phyloP scores from a whole-genome alignment of 2,113 vertebrate genomes.

The Phycodurus eques region DNA sequence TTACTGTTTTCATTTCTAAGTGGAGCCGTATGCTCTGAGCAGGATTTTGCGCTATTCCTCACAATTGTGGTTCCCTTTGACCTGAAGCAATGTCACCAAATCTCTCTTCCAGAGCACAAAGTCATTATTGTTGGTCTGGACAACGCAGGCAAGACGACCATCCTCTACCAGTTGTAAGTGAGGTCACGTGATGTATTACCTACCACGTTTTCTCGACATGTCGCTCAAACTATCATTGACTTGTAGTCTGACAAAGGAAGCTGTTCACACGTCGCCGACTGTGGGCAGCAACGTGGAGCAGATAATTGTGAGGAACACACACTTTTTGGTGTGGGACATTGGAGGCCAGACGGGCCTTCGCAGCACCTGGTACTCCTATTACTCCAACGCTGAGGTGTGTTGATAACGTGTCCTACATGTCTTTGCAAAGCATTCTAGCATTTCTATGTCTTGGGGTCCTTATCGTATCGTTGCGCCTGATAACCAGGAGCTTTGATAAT shows the following conservation, averaged over 20 bases:
- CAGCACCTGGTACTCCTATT: conserved; percentile 79
- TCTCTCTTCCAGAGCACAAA: conserved; percentile 77
- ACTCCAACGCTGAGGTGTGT: conserved; percentile 78
- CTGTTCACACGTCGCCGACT: conserved; percentile 80
- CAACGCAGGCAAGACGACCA: conserved; percentile 83
- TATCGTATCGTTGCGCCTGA: not conserved
- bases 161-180: conserved; percentile 84
- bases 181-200: not conserved
- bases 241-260: conserved; percentile 79
- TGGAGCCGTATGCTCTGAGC: not conserved
- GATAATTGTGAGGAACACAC: conserved; percentile 75
- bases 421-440: not conserved
- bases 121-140: conserved; percentile 83
- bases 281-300: conserved; percentile 84
- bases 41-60: not conserved
- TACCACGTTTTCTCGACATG: too few species aligned
- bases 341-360: conserved; percentile 80
- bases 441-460: not conserved
- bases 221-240: not conserved
- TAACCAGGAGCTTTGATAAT: not conserved
- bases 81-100: not conserved
- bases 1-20: too few species aligned
- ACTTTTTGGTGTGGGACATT: conserved; percentile 84
- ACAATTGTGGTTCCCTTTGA: not conserved
- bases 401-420: not conserved